A percentile compares a stretch with the other conserved stretches of the same genome.
phyloP scores from a whole-genome alignment of 2,113 vertebrate species.

The Sturnus vulgaris region DNA sequence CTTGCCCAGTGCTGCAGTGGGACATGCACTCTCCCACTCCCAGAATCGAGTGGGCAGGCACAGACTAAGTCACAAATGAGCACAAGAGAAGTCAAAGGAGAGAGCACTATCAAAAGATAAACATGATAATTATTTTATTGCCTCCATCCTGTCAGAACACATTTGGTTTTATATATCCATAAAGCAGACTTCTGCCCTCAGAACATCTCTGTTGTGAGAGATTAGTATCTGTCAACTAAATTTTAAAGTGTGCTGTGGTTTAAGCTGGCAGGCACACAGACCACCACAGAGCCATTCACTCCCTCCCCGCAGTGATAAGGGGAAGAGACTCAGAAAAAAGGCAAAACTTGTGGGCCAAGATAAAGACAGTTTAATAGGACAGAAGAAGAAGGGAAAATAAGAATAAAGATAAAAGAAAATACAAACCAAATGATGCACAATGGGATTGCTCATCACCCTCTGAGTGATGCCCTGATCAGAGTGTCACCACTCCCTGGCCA shows the following conservation, averaged over 20 bases:
- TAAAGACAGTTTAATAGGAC: not conserved
- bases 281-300: not conserved
- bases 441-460: not conserved
- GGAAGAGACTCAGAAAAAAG: not conserved
- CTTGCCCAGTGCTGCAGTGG: not conserved
- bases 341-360: not conserved
- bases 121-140: not conserved
- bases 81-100: not conserved
- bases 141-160: not conserved
- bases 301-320: not conserved
- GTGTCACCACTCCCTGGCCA: not conserved
- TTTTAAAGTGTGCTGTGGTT: not conserved
- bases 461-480: not conserved
- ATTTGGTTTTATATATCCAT: not conserved
- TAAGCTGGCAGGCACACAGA: not conserved
- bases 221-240: not conserved
- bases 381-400: not conserved
- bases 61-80: not conserved
- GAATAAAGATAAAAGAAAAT: not conserved
- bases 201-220: not conserved
- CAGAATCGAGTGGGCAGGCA: not conserved
- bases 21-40: fast-evolving
- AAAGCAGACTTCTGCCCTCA: not conserved
- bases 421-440: not conserved
- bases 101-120: not conserved